A percentile compares a stretch with the other conserved stretches of the same genome.
Evolutionary conservation across 2,113 vertebrate genomes (phyloP).

Genomic region (Syrmaticus mikado): DNA sequence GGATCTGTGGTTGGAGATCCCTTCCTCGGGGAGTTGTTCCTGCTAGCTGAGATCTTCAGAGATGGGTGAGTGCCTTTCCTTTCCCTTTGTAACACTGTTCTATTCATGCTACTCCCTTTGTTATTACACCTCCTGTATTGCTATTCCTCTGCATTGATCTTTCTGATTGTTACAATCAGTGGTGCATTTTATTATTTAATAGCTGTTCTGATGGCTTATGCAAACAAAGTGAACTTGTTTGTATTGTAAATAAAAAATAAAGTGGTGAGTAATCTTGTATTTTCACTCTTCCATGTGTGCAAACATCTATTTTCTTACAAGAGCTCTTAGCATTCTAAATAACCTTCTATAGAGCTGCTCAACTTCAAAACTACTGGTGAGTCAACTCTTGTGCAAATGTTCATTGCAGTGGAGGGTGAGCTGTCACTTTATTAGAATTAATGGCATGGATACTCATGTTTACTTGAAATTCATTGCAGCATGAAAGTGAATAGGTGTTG

Average conservation of each 20-base stretch:
- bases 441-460: constrained; percentile 42
- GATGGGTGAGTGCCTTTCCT: too few species aligned
- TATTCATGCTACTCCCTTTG: too few species aligned
- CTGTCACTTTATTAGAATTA: constrained; percentile 54
- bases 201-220: background rate
- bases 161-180: background rate
- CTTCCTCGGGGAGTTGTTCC: too few species aligned
- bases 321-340: background rate
- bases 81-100: too few species aligned
- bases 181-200: background rate
- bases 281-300: background rate
- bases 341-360: background rate
- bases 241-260: background rate
- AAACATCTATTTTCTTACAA: background rate
- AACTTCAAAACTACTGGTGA: background rate
- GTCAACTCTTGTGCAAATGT: background rate
- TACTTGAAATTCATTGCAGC: constrained; percentile 49
- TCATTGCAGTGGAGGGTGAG: background rate
- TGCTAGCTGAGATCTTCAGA: too few species aligned
- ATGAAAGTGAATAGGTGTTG: constrained; percentile 33
- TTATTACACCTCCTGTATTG: too few species aligned
- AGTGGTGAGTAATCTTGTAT: background rate
- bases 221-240: background rate
- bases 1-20: too few species aligned
- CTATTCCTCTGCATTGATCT: too few species aligned